phyloP scores from a whole-genome alignment of 2,888 invertebrate species.

The Catocala fraxini region DNA sequence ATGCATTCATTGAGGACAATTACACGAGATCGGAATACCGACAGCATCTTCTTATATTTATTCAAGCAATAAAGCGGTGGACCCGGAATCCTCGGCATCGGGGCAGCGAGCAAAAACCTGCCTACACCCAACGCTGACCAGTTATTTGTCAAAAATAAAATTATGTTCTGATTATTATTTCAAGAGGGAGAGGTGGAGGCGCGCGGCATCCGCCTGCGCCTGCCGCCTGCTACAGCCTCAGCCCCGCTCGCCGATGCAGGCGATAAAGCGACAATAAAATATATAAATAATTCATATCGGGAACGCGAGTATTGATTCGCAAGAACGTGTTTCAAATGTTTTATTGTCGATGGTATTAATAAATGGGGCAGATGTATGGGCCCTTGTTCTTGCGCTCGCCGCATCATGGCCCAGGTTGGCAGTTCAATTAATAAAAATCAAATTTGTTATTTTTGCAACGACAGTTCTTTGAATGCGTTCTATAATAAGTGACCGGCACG shows the following conservation, averaged over 20 bases:
- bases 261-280: slow-evolving; percentile 86
- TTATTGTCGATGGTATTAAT: slow-evolving; percentile 81
- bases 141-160: slow-evolving; percentile 87
- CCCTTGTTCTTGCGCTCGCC: slow-evolving; percentile 65
- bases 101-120: slow-evolving; percentile 68
- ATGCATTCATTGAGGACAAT: slow-evolving; percentile 58
- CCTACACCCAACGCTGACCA: slow-evolving; percentile 66
- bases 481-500: background rate
- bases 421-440: slow-evolving; percentile 80
- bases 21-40: slow-evolving; percentile 66
- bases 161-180: slow-evolving; percentile 85
- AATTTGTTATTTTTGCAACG: slow-evolving; percentile 65
- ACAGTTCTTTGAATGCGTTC: slow-evolving; percentile 27
- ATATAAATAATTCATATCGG: slow-evolving; percentile 84
- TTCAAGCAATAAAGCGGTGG: slow-evolving; percentile 59
- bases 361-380: slow-evolving; percentile 82
- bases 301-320: slow-evolving; percentile 81
- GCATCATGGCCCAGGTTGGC: slow-evolving; percentile 68
- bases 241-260: slow-evolving; percentile 69
- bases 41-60: slow-evolving; percentile 64
- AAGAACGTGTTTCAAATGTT: slow-evolving; percentile 87
- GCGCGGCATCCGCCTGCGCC: slow-evolving; percentile 55
- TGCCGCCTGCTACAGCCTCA: slow-evolving; percentile 59
- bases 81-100: slow-evolving; percentile 60
- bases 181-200: slow-evolving; percentile 59